These are phyloP conservation scores for Drosophila pegasa DNA, from an alignment of 2,888 invertebrate genomes.

Conservation along the genomic window DNA sequence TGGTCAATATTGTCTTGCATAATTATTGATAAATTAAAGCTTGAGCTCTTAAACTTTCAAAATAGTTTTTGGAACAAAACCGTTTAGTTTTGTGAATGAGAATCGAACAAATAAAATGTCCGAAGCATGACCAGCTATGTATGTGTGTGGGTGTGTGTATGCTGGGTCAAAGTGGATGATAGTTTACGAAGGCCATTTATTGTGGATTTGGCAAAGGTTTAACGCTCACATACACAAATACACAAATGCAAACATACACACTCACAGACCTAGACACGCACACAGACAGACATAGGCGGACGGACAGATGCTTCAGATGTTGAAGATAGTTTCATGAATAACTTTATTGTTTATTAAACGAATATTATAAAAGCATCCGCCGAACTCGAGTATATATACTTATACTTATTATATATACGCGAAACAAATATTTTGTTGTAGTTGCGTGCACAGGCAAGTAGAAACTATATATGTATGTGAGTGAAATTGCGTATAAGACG, in stretches of 20 bases:
- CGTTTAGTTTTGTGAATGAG: not conserved
- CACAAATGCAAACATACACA: not conserved
- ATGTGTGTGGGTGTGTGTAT: not conserved
- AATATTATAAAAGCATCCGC: slow-evolving; percentile 5
- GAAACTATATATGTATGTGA: not conserved
- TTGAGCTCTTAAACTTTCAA: slow-evolving; percentile 1
- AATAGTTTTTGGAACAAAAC: not conserved
- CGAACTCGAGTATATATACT: not conserved
- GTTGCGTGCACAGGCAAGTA: not conserved
- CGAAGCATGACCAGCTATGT: not conserved
- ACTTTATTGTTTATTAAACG: slow-evolving; percentile 19
- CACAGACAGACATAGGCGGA: not conserved
- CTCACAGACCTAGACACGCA: not conserved
- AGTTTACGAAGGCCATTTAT: slow-evolving; percentile 5
- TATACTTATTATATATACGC: not conserved
- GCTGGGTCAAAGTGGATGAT: not conserved
- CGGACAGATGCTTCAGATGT: not conserved
- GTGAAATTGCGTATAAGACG: not conserved
- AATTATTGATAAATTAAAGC: slow-evolving; percentile 1
- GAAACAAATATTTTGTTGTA: not conserved
- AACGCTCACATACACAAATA: not conserved
- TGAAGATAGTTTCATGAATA: slow-evolving; percentile 11
- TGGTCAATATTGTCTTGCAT: not conserved
- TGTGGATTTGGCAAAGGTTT: slow-evolving; percentile 1
- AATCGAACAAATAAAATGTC: slow-evolving; percentile 1